phyloP scores from a whole-genome alignment of 1,140 invertebrate species.

The Zaprionus africanus region DNA sequence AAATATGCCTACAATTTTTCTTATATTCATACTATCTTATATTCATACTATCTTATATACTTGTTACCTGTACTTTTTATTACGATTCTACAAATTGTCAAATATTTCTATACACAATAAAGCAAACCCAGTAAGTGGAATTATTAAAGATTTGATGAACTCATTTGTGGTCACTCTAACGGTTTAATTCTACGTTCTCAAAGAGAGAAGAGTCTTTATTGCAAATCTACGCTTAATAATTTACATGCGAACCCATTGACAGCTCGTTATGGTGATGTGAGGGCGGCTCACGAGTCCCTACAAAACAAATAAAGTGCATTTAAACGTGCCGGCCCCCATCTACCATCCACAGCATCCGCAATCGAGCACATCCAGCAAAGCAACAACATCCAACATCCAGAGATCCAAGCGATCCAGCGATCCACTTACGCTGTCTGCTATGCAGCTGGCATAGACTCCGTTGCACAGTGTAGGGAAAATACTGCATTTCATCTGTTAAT shows the following conservation, averaged over 20 bases:
- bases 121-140: background rate
- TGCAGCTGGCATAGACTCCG: slow-evolving; percentile 20
- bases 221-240: slow-evolving; percentile 29
- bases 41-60: background rate
- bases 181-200: background rate
- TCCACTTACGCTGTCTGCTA: slow-evolving; percentile 69
- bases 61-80: background rate
- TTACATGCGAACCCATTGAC: slow-evolving; percentile 62
- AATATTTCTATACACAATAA: background rate
- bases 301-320: slow-evolving; percentile 71
- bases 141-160: background rate
- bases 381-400: slow-evolving; percentile 18
- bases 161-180: background rate
- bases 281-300: slow-evolving; percentile 39
- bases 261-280: slow-evolving; percentile 52
- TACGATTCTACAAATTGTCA: background rate
- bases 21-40: too few relatives aligned
- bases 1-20: background rate
- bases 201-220: background rate
- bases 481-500: background rate
- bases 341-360: slow-evolving; percentile 8
- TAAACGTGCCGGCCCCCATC: slow-evolving; percentile 45
- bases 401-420: slow-evolving; percentile 18
- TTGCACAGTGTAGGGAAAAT: background rate
- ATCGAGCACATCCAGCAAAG: background rate